These are phyloP conservation scores for Cryptoprocta ferox DNA, from an alignment of 2,797 vertebrate species.

Conservation along the genomic window DNA sequence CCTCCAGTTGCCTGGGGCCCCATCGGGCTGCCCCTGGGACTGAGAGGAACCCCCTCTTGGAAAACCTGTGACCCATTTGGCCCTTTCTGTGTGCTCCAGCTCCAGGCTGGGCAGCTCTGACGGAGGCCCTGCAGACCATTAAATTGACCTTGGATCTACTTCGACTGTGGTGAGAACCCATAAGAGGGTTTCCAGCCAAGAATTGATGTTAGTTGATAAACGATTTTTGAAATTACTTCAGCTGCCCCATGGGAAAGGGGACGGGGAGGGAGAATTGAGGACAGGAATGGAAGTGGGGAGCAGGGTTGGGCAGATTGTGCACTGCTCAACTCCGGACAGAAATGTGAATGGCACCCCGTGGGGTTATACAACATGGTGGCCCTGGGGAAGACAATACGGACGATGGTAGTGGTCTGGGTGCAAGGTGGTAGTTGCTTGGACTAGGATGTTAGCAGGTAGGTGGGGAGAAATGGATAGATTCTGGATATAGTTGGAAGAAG, in stretches of 20 bases:
- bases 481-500: not conserved
- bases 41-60: not conserved
- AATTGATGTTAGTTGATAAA: not conserved
- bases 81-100: not conserved
- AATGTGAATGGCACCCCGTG: not conserved
- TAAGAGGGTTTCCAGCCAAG: not conserved
- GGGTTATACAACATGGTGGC: not conserved
- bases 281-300: not conserved
- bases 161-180: not conserved
- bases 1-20: not conserved
- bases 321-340: accelerated
- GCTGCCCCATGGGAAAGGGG: not conserved
- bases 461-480: not conserved
- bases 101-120: not conserved
- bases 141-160: not conserved
- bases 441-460: not conserved
- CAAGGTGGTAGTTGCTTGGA: not conserved
- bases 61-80: not conserved
- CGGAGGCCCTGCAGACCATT: not conserved
- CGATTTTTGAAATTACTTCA: not conserved
- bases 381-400: not conserved
- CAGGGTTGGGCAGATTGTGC: not conserved
- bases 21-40: not conserved
- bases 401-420: not conserved
- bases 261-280: not conserved